Evolutionary conservation across 2,797 vertebrate species (phyloP).

Genomic region (Erpetoichthys calabaricus): DNA sequence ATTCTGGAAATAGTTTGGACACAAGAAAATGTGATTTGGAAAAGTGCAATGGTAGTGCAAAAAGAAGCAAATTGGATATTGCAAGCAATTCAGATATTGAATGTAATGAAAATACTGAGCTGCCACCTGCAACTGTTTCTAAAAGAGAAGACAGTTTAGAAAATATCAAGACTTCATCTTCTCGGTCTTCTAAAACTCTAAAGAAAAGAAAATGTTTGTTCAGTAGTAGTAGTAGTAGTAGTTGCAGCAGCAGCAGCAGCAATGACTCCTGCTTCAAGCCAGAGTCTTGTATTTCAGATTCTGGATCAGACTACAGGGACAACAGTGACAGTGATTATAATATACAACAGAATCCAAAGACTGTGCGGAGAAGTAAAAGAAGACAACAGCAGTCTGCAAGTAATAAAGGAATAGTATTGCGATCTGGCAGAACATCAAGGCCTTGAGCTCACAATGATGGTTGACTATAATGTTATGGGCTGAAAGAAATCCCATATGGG

Average conservation of each 20-base stretch:
- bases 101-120: too few relatives aligned
- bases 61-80: too few relatives aligned
- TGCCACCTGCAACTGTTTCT: too few relatives aligned
- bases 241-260: conserved; percentile 19
- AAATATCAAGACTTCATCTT: too few relatives aligned
- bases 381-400: not conserved
- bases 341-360: conserved; percentile 16
- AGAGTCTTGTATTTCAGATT: conserved; percentile 12
- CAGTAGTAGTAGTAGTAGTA: conserved; percentile 7
- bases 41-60: too few relatives aligned
- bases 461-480: conserved; percentile 24
- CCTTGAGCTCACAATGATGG: conserved; percentile 20
- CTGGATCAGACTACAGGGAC: conserved; percentile 17
- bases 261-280: conserved; percentile 11
- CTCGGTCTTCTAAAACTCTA: too few relatives aligned
- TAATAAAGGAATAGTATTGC: conserved; percentile 20
- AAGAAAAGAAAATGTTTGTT: too few relatives aligned
- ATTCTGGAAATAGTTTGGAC: not conserved
- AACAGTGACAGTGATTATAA: conserved; percentile 19
- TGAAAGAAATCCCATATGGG: conserved; percentile 16
- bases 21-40: too few relatives aligned
- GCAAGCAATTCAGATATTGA: too few relatives aligned
- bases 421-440: not conserved
- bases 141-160: too few relatives aligned
- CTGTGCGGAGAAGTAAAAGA: not conserved